Evolutionary conservation across 2,797 vertebrate genomes (phyloP).

Genomic region (Hoplostethus mediterraneus): DNA sequence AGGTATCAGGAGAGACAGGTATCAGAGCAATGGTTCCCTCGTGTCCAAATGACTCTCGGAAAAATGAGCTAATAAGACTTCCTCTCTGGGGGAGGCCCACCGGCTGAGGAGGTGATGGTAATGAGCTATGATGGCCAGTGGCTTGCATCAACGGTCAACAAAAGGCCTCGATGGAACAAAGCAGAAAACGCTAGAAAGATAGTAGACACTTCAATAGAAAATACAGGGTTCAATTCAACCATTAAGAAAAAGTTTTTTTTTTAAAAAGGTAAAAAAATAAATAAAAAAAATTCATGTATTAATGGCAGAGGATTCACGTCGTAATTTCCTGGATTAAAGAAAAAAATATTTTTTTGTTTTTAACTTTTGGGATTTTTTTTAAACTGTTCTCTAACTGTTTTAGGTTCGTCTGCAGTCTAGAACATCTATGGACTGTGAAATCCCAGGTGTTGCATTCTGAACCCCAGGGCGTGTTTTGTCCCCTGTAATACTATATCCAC

Average conservation of each 20-base stretch:
- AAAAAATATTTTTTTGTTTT: no score
- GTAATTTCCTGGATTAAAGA: no score
- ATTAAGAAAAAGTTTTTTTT: no score
- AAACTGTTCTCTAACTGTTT: no score
- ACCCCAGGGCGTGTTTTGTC: neutral
- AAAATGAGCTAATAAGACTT: constrained; percentile 45
- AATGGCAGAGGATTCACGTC: no score
- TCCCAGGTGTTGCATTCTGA: neutral
- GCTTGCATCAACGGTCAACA: constrained; percentile 16
- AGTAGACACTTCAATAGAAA: neutral
- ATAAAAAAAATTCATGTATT: no score
- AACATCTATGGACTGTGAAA: neutral
- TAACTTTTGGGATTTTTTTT: no score
- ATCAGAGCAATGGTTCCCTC: constrained; percentile 36
- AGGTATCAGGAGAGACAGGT: constrained; percentile 42
- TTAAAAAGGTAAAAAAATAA: no score
- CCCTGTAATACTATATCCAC: neutral
- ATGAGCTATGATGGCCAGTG: constrained; percentile 24
- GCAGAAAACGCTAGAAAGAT: neutral
- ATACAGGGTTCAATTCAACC: no score
- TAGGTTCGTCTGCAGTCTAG: no score
- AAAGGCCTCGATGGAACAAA: neutral
- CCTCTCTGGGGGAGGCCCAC: constrained; percentile 26
- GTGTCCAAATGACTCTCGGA: constrained; percentile 57
- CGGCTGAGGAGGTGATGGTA: constrained; percentile 27